Evolutionary conservation across 2,113 vertebrate genomes (phyloP).

Genomic region (Alectura lathami): DNA sequence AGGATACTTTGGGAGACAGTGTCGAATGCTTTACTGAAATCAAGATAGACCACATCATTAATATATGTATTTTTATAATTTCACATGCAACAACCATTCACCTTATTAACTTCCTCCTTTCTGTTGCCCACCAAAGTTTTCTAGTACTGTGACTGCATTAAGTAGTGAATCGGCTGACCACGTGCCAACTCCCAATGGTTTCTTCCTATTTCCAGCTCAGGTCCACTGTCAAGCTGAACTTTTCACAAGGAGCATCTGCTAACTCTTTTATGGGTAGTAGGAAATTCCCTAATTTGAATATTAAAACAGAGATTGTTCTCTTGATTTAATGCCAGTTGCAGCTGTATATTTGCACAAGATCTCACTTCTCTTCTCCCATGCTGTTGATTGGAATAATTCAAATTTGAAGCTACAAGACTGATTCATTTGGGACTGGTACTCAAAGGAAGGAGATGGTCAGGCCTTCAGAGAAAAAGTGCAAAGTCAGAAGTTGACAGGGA

Average conservation of each 20-base stretch:
- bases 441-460: not conserved
- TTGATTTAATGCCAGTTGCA: not conserved
- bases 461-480: not conserved
- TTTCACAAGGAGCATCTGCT: not conserved
- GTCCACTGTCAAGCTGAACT: not conserved
- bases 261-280: not conserved
- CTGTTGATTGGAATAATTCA: not conserved
- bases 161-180: not conserved
- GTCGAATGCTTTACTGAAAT: too few relatives aligned
- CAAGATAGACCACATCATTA: too few relatives aligned
- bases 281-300: not conserved
- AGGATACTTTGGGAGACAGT: too few relatives aligned
- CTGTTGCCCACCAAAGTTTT: not conserved
- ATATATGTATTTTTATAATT: not conserved
- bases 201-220: not conserved
- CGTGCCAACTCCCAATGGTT: not conserved
- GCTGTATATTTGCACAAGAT: not conserved
- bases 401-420: not conserved
- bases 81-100: not conserved
- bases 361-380: not conserved
- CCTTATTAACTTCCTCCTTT: not conserved
- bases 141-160: not conserved
- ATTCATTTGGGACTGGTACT: not conserved
- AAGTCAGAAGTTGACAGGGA: not conserved
- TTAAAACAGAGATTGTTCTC: not conserved